Evolutionary conservation across 2,797 vertebrate species (phyloP).

Genomic region (Silurus aristotelis): DNA sequence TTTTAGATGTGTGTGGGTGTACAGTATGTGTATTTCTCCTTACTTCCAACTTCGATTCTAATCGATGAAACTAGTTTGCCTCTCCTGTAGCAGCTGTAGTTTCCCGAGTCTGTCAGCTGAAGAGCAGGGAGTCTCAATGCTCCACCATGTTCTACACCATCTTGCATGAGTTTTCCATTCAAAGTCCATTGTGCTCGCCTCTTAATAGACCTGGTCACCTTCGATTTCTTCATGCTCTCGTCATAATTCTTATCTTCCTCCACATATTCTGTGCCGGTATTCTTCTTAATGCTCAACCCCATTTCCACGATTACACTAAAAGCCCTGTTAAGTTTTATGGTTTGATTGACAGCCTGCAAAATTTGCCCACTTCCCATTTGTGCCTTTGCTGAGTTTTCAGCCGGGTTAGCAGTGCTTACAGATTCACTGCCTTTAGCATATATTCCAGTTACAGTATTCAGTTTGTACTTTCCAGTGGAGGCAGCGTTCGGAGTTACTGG

Average conservation of each 20-base stretch:
- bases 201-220: conserved; percentile 56
- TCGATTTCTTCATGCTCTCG: conserved; percentile 21
- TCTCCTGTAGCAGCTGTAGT: conserved; percentile 74
- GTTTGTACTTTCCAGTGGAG: not conserved
- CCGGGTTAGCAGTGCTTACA: conserved; percentile 8
- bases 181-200: conserved; percentile 61
- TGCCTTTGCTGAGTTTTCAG: conserved; percentile 15
- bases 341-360: conserved; percentile 8
- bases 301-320: conserved; percentile 26
- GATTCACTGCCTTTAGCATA: not conserved
- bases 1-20: not conserved
- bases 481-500: not conserved
- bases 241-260: conserved; percentile 43
- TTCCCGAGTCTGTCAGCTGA: conserved; percentile 68
- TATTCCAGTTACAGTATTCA: not conserved
- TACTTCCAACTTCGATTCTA: conserved; percentile 65
- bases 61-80: conserved; percentile 61
- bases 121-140: conserved; percentile 62
- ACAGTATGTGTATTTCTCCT: not conserved
- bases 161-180: conserved; percentile 49
- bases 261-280: conserved; percentile 23
- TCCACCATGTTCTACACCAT: conserved; percentile 37
- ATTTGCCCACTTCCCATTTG: not conserved
- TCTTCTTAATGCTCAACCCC: conserved; percentile 2
- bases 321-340: conserved; percentile 28